A percentile compares a stretch with the other conserved stretches of the same genome.
Evolutionary conservation across 2,113 vertebrate genomes (phyloP).

Genomic region (Psophia crepitans): DNA sequence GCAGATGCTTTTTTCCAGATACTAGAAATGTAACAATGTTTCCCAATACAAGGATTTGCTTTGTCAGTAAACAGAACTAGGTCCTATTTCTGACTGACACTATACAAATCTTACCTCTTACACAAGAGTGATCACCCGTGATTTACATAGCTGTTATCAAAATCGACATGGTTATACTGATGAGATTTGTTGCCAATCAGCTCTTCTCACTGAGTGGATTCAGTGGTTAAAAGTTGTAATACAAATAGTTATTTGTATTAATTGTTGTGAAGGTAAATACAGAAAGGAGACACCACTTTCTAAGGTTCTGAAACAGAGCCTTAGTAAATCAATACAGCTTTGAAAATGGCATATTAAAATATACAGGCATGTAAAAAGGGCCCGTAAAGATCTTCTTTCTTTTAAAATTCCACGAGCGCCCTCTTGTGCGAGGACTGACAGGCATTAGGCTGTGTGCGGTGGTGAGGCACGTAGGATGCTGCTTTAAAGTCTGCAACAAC

Average conservation of each 20-base stretch:
- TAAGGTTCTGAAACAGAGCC: background rate
- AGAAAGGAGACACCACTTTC: background rate
- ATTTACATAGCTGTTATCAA: background rate
- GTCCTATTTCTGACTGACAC: background rate
- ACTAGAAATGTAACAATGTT: background rate
- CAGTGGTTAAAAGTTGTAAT: background rate
- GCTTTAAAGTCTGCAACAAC: background rate
- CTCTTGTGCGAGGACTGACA: conserved; percentile 55
- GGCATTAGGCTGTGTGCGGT: rapidly evolving
- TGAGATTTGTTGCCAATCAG: background rate
- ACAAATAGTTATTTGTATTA: background rate
- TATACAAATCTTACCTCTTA: background rate
- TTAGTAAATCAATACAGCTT: background rate
- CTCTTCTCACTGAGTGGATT: background rate
- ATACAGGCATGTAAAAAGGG: background rate
- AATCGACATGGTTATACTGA: background rate
- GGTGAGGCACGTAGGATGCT: background rate
- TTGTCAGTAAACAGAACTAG: background rate
- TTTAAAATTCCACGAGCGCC: conserved; percentile 70
- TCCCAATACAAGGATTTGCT: background rate
- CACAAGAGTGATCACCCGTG: background rate
- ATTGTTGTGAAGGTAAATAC: background rate
- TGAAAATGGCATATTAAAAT: background rate
- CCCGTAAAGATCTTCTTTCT: background rate
- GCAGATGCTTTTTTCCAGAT: background rate